Evolutionary conservation across 1,140 invertebrate species (phyloP), one percentile per base, ranked within the genome.

Genomic region (Nilaparvata lugens): DNA sequence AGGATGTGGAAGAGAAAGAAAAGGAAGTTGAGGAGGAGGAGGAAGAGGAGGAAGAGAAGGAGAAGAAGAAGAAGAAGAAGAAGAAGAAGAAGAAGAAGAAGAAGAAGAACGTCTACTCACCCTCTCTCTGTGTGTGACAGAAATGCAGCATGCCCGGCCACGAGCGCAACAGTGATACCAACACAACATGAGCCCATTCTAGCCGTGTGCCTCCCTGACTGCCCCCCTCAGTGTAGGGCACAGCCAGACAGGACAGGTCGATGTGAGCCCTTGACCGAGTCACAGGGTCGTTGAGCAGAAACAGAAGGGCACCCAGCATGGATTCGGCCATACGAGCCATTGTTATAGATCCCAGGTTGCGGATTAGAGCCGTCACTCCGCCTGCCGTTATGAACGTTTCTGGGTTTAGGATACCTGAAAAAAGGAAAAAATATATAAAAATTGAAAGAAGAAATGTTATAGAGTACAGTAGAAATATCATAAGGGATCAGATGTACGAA

Each of bases 191-290:
- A 2, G 45, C 35, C 61, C 61, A 62, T 35, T 11, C 31, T 2
- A 1, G 2, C 31, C 31, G 31, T 11, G 28, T 11, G 31, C 4
- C 31, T 6, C 31, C 31, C 31, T 52, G 31, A 16, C 2, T 14
- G n/a, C 48, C 89, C 69, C 95, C 89, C 67, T 97, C 94, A 67
- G 92, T 95, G 68, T 95, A 95, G 2, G 93, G 91, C 1, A 92
- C 91, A 43, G 93, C 86, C 3, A 97, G 77, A 69, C 83, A 87
- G 66, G 91, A 78, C n/a, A 95, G 74, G 67, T 91, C 86, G 4
- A 93, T 80, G 14, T 81, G 83, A 38, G 86, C 85, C 55, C 81
- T 78, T 62, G 78, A 75, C 51, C 95, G 78, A 0, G 90, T 91
- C n/a, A 82, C 76, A 0, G 93, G 93, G 73, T 86, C 84, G 72